phyloP scores from a whole-genome alignment of 2,888 invertebrate genomes.

The Actias luna region DNA sequence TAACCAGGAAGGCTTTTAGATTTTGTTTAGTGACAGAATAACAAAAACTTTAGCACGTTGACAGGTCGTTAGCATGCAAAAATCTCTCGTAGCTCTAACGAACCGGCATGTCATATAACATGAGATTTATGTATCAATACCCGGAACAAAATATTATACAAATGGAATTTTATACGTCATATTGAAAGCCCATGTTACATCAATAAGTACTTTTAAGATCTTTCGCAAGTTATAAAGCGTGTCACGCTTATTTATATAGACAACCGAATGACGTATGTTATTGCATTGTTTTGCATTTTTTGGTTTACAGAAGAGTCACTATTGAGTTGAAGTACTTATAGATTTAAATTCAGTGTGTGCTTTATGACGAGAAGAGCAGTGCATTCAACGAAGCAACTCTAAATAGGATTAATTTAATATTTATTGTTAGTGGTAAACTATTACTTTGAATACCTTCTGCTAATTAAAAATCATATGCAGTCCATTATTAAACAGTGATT shows the following conservation, averaged over 20 bases:
- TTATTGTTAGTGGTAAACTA: not conserved
- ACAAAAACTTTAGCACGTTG: not conserved
- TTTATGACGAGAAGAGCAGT: not conserved
- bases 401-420: not conserved
- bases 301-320: not conserved
- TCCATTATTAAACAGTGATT: not conserved
- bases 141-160: conserved; percentile 7
- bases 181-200: not conserved
- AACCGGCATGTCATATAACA: not conserved
- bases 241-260: conserved; percentile 2
- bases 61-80: not conserved
- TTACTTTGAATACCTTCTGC: not conserved
- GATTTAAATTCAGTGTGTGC: not conserved
- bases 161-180: not conserved
- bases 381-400: not conserved
- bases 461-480: not conserved
- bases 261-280: not conserved
- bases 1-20: no score
- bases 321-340: not conserved
- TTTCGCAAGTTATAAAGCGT: conserved; percentile 2
- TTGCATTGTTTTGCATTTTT: not conserved
- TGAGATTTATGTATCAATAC: not conserved
- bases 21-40: not conserved
- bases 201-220: not conserved
- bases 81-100: not conserved